Base-by-base conservation (phyloP, 23 tunicate genomes). In the Pegea sp. region DNA sequence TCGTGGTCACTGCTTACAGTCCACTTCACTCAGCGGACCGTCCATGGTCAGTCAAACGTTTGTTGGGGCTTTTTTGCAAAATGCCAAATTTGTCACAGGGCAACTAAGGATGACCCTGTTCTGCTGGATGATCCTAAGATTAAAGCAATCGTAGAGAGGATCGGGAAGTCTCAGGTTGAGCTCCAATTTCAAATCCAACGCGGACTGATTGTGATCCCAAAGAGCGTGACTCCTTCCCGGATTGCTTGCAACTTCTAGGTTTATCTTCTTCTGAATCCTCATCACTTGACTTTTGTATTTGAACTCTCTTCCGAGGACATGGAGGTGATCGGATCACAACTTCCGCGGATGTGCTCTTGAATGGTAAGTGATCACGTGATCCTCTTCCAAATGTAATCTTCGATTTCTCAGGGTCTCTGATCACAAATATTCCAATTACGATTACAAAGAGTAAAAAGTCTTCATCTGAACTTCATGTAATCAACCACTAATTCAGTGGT, bases 201-300 rank as follows among this genome's bases (percentile, higher is more conserved):
- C 11, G 69, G 63, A 18, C 34, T 70, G 0, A 27, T 69, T 25
- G 77, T 69, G 7, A 69, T 75, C 18, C 86, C 86, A 13, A 75
- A 61, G 30, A 64, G 64, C 44, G 78, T 64, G 11, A 71, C 71
- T 5, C 64, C 78, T 8, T 31, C 49, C 0, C 54, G 78, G 55
- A 71, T 71, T 28, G 59, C 31, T 19, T 28, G 56, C 28, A 61
- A 69, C 31, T 48, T 69, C 28, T 25, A 69, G 1, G 68, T 59
- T 38, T 38, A 16, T 38, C n/a, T n/a, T n/a, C n/a, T n/a, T n/a
- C n/a, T n/a, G n/a, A n/a, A n/a, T n/a, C n/a, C n/a, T n/a, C n/a
- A n/a, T n/a, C n/a, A n/a, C n/a, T n/a, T n/a, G n/a, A n/a, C 69
- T 1, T 77, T 69, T 56, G 90, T 69, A 54, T 77, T 77, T 50